Base-by-base conservation (phyloP, 2,113 vertebrate species). In the Syngnathoides biaculeatus region DNA sequence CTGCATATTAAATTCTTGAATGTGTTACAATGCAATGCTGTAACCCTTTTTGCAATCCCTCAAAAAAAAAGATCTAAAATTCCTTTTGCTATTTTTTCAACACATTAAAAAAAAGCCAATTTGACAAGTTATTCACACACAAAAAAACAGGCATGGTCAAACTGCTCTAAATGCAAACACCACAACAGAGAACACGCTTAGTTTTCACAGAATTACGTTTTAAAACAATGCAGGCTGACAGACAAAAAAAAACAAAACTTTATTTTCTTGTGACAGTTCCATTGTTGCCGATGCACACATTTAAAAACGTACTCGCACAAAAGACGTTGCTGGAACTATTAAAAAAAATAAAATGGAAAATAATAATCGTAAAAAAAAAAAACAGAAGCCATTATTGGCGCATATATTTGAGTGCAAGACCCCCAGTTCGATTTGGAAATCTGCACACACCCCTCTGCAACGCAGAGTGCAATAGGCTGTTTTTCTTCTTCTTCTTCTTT, bases 11-110 rank as follows among this genome's bases (percentile, higher is more conserved):
- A 86, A 91, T 89, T 92, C 86, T 89, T 90, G 85, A 91, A 91
- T 90, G 89, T 84, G 89, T 91, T 91, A 91, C 90, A 93, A 92
- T 92, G 91, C 91, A 92, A 91, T 89, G 90, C 90, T 91, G 91
- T 89, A 91, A 90, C 88, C 89, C 89, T 85, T 90, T 85, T 89
- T 88, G 84, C 84, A 90, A 88, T 89, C 82, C 75, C 85, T 65
- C 67, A 71, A 71, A 79, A 85, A 71, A 79, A 85, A 71, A 78
- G 77, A 88, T 81, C 82, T 90, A 81, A 68, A 82, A 84, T 75
- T 89, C 83, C 88, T 88, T 82, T 69, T 74, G 86, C 87, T 86
- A 86, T 89, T 82, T 87, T 80, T 56, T 87, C 86, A 90, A 87
- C 89, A 88, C 87, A 91, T 85, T n/a, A n/a, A 91, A 89, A 88